phyloP scores from a whole-genome alignment of 2,888 invertebrate species.

The Stenurella melanura region DNA sequence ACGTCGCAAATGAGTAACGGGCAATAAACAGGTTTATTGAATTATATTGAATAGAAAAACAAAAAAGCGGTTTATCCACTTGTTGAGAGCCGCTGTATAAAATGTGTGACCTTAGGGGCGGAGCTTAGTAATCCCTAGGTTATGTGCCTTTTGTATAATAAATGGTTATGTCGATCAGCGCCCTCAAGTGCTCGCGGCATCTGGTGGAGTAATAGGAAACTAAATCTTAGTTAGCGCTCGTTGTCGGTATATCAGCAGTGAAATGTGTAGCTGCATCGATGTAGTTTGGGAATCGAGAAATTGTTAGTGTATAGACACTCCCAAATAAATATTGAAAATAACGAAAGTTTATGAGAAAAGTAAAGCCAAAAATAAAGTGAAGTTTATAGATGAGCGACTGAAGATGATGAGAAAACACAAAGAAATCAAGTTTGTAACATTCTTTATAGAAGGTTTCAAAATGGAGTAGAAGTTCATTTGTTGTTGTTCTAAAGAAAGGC shows the following conservation, averaged over 20 bases:
- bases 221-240: conserved; percentile 57
- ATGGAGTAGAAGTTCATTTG: conserved; percentile 71
- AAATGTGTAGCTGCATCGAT: conserved; percentile 64
- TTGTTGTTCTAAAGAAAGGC: conserved; percentile 64
- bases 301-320: conserved; percentile 68
- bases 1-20: background rate
- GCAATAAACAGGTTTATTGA: background rate
- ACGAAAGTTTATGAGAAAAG: conserved; percentile 64
- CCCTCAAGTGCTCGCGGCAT: conserved; percentile 51
- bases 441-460: conserved; percentile 70
- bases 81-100: conserved; percentile 15
- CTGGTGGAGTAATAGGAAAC: conserved; percentile 58
- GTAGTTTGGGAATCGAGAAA: conserved; percentile 64
- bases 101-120: conserved; percentile 26
- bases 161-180: conserved; percentile 35
- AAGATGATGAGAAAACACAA: conserved; percentile 63
- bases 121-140: conserved; percentile 29
- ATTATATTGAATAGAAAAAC: conserved; percentile 1
- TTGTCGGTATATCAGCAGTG: conserved; percentile 59
- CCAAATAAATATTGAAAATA: conserved; percentile 63
- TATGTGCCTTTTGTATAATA: conserved; percentile 30
- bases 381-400: conserved; percentile 60
- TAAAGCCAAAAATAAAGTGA: conserved; percentile 61
- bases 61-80: conserved; percentile 9
- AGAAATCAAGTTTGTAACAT: conserved; percentile 66